Percentiles rank a stretch among this genome's conserved stretches.
Conservation (phyloP, 64 coral and sea anemone genomes). For the Hydrozoanthus tunicans region DNA sequence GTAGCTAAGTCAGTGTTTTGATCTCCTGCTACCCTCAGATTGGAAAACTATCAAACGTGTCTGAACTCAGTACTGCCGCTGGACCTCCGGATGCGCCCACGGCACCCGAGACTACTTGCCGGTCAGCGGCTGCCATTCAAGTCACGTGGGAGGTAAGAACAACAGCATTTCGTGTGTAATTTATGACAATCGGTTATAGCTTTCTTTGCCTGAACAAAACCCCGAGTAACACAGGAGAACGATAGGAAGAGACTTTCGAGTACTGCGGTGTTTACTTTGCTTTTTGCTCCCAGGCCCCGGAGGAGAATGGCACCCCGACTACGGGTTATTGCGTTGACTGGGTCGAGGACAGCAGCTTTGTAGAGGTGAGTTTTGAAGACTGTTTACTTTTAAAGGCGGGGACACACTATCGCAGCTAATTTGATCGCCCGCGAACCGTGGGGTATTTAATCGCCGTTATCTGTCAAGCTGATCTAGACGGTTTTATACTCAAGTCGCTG, state of each 20-base stretch:
- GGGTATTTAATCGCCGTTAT: no score
- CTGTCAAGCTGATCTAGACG: no score
- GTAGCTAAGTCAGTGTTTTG: neutral
- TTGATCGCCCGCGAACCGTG: no score
- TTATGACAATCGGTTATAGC: no score
- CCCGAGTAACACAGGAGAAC: neutral
- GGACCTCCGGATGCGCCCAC: constrained; percentile 74
- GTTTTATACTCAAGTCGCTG: no score
- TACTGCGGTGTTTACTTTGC: neutral
- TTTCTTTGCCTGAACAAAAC: no score
- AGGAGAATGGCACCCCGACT: constrained; percentile 83
- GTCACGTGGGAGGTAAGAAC: constrained; percentile 90
- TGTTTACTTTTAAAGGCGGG: neutral
- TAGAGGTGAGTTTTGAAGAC: constrained; percentile 55
- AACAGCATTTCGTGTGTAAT: neutral
- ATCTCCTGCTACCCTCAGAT: constrained; percentile 42
- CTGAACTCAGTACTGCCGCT: constrained; percentile 78
- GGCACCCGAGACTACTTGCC: constrained; percentile 71
- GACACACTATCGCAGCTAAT: neutral
- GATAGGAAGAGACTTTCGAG: neutral
- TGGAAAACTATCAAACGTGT: constrained; percentile 78
- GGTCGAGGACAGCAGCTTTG: constrained; percentile 71
- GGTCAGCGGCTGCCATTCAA: constrained; percentile 86
- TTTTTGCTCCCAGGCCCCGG: constrained; percentile 58
- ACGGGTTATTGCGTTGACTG: constrained; percentile 90